phyloP scores from a whole-genome alignment of 2,888 invertebrate genomes.

The Cepaea hortensis region DNA sequence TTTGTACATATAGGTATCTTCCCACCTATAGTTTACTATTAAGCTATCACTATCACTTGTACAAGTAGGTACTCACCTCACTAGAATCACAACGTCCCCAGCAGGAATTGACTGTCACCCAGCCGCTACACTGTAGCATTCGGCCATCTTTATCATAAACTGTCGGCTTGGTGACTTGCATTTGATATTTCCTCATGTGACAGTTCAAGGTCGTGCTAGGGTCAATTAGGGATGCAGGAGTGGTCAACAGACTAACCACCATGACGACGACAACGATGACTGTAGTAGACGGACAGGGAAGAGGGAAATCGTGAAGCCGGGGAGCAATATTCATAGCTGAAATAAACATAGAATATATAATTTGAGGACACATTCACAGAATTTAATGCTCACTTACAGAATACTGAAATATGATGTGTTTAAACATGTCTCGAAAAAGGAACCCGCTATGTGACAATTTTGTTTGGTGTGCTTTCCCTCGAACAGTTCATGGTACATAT shows the following conservation, averaged over 20 bases:
- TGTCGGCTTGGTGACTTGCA: conserved; percentile 53
- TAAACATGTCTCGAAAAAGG: no score
- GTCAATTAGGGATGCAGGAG: conserved; percentile 49
- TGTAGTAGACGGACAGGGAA: neutral
- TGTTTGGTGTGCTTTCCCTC: no score
- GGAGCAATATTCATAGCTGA: conserved; percentile 38
- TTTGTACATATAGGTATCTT: no score
- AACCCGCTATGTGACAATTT: no score
- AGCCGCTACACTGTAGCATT: conserved; percentile 86
- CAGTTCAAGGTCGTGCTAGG: conserved; percentile 57
- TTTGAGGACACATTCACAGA: no score
- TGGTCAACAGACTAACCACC: conserved; percentile 23
- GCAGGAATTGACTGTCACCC: conserved; percentile 85
- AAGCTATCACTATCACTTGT: neutral
- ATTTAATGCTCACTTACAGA: no score
- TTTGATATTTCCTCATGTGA: conserved; percentile 54
- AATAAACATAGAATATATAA: neutral
- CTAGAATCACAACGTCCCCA: conserved; percentile 90
- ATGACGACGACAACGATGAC: conserved; percentile 19
- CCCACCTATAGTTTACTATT: no score
- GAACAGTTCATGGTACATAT: no score
- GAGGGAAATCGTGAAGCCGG: conserved; percentile 29
- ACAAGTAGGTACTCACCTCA: conserved; percentile 80
- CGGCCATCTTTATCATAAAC: conserved; percentile 77
- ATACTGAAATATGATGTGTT: no score